Conservation (phyloP, 2,888 invertebrate genomes). For the Eugnorisma glareosa region DNA sequence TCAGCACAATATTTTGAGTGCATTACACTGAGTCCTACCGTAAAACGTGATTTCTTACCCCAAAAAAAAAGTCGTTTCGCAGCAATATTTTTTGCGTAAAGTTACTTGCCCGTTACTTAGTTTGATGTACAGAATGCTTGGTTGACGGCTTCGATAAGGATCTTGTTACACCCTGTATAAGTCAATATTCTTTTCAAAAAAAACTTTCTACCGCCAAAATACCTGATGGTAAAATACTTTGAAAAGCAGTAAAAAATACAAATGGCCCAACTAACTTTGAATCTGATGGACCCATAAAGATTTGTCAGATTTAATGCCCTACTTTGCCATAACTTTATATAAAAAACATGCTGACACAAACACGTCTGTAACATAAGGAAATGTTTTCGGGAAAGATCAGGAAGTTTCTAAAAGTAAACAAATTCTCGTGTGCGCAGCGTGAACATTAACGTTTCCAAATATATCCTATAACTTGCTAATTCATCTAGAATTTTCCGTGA, state of each 20-base stretch:
- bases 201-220: constrained; percentile 8
- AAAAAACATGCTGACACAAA: constrained; percentile 18
- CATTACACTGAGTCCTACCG: too few species aligned
- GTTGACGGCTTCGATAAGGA: too few species aligned
- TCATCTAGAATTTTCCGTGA: not conserved
- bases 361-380: not conserved
- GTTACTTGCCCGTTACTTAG: too few species aligned
- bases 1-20: too few species aligned
- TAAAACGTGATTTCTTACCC: too few species aligned
- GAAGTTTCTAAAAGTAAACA: constrained; percentile 17
- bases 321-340: constrained; percentile 25
- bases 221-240: constrained; percentile 26
- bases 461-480: not conserved
- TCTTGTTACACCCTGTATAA: too few species aligned
- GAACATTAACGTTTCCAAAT: constrained; percentile 5
- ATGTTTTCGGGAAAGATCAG: not conserved
- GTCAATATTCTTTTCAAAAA: not conserved
- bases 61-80: too few species aligned
- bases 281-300: constrained; percentile 47
- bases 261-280: constrained; percentile 30
- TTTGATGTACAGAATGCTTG: too few species aligned
- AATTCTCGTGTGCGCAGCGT: not conserved
- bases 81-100: too few species aligned
- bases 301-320: constrained; percentile 45
- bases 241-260: constrained; percentile 39